Conservation (phyloP, 2,797 vertebrate species). For the Naso thynnoides region DNA sequence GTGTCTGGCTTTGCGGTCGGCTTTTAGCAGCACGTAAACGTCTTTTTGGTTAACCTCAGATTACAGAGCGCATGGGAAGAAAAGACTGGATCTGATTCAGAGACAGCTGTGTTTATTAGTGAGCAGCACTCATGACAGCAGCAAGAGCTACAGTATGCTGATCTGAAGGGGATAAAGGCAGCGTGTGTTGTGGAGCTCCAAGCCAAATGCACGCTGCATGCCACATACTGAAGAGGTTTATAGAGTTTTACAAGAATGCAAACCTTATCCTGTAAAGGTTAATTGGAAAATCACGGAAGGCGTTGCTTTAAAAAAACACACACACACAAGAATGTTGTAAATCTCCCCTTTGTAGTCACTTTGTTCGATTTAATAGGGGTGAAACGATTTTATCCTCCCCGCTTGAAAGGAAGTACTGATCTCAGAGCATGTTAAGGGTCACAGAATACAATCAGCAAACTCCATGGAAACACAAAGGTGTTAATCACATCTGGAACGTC, state of each 20-base stretch:
- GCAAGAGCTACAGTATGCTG: conserved; percentile 35
- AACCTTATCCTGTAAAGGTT: conserved; percentile 58
- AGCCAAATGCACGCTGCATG: conserved; percentile 3
- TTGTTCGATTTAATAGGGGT: conserved; percentile 62
- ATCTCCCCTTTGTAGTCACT: conserved; percentile 49
- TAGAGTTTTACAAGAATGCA: conserved; percentile 12
- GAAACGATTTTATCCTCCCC: conserved; percentile 59
- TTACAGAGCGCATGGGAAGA: conserved; percentile 60
- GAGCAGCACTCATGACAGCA: conserved; percentile 41
- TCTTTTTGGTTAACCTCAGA: conserved; percentile 76
- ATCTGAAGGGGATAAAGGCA: conserved; percentile 25
- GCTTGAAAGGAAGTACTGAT: conserved; percentile 51
- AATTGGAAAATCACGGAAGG: conserved; percentile 62
- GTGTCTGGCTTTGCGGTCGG: conserved; percentile 42
- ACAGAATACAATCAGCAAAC: conserved; percentile 57
- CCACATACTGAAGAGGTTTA: conserved; percentile 15
- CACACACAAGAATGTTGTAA: conserved; percentile 27
- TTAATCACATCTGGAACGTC: conserved; percentile 60
- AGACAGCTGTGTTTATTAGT: conserved; percentile 68
- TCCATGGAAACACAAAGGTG: conserved; percentile 53
- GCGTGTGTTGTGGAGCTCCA: conserved; percentile 2
- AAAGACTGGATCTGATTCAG: conserved; percentile 59
- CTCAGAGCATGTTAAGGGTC: conserved; percentile 57
- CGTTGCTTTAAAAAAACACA: conserved; percentile 28
- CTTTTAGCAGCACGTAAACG: conserved; percentile 51